phyloP scores from a whole-genome alignment of 2,797 vertebrate species.

The Tenualosa ilisha region DNA sequence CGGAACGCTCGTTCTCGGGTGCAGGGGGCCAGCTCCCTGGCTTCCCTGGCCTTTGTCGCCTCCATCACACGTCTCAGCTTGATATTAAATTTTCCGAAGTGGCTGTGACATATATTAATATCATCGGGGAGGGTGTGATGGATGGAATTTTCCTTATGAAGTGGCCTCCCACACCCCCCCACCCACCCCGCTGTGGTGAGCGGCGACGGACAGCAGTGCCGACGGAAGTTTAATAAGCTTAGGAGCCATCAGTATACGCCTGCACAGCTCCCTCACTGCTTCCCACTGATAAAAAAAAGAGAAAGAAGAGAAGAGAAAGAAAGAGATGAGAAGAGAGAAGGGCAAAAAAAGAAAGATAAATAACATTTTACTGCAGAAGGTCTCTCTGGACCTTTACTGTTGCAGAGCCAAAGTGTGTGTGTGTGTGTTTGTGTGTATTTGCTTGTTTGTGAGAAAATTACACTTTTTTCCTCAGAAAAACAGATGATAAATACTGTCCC shows the following conservation, averaged over 20 bases:
- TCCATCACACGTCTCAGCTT: slow-evolving; percentile 59
- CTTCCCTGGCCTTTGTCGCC: slow-evolving; percentile 29
- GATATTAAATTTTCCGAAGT: slow-evolving; percentile 79
- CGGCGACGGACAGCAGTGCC: slow-evolving; percentile 62
- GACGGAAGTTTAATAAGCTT: slow-evolving; percentile 81
- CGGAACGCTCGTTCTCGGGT: slow-evolving; percentile 19
- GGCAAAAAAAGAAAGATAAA: slow-evolving; percentile 70
- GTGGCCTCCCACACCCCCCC: slow-evolving; percentile 36
- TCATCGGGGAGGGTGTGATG: slow-evolving; percentile 78
- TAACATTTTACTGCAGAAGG: slow-evolving; percentile 65
- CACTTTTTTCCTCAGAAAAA: not conserved
- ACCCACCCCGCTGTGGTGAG: slow-evolving; percentile 63
- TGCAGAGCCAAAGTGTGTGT: not conserved
- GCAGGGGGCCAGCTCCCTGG: slow-evolving; percentile 43
- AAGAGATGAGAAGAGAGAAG: not conserved
- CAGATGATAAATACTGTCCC: not conserved
- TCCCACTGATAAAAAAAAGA: slow-evolving; percentile 64
- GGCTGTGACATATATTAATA: slow-evolving; percentile 83
- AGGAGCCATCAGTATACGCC: slow-evolving; percentile 65
- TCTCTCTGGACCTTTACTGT: slow-evolving; percentile 57
- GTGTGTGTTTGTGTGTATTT: not conserved
- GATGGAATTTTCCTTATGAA: slow-evolving; percentile 82
- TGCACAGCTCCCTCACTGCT: slow-evolving; percentile 65
- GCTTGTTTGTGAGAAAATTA: not conserved
- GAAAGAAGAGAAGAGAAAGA: not conserved